phyloP scores from a whole-genome alignment of 2,888 invertebrate genomes.

The Liodrosophila aerea region DNA sequence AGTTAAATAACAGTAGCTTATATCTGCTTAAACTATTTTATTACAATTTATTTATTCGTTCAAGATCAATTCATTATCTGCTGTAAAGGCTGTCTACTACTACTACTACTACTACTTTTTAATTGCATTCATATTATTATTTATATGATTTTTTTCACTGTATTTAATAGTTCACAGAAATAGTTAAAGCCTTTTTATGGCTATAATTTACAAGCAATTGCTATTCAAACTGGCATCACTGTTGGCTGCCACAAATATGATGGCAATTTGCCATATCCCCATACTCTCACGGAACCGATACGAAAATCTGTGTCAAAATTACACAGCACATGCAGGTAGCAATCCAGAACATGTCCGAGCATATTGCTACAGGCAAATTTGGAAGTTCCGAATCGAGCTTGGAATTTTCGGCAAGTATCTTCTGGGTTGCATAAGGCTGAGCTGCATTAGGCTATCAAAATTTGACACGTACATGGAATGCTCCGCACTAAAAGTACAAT shows the following conservation, averaged over 20 bases:
- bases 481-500: slow-evolving; percentile 12
- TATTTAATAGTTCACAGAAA: too few relatives aligned
- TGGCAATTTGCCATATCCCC: slow-evolving; percentile 56
- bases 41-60: too few relatives aligned
- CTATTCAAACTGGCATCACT: slow-evolving; percentile 16
- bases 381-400: slow-evolving; percentile 53
- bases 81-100: too few relatives aligned
- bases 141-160: too few relatives aligned
- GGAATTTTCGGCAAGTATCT: slow-evolving; percentile 71
- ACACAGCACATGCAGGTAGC: slow-evolving; percentile 33
- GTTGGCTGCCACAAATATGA: slow-evolving; percentile 41
- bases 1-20: too few relatives aligned
- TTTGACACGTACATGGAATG: slow-evolving; percentile 49
- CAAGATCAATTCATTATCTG: too few relatives aligned
- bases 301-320: slow-evolving; percentile 30
- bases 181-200: neutral
- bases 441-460: slow-evolving; percentile 43
- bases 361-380: slow-evolving; percentile 4
- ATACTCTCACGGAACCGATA: slow-evolving; percentile 29
- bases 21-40: too few relatives aligned
- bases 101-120: too few relatives aligned
- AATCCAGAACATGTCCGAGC: slow-evolving; percentile 21
- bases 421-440: slow-evolving; percentile 39
- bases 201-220: neutral
- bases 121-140: too few relatives aligned